phyloP scores from a whole-genome alignment of 2,888 invertebrate species.

The Oegoconia quadripuncta region DNA sequence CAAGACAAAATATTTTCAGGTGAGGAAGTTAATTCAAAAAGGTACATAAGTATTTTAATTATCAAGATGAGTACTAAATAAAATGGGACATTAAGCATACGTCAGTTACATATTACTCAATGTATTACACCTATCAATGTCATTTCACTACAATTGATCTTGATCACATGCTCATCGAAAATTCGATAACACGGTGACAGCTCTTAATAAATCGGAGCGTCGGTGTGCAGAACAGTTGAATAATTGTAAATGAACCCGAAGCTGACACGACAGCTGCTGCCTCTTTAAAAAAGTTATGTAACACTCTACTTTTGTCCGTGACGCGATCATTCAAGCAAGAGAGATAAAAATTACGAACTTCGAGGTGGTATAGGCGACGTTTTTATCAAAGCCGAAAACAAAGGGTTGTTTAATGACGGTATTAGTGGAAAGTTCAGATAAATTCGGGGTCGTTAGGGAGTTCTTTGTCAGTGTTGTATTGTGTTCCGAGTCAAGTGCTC shows the following conservation, averaged over 20 bases:
- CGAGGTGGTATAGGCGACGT: constrained; percentile 55
- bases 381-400: constrained; percentile 74
- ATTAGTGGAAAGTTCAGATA: constrained; percentile 76
- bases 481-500: constrained; percentile 57
- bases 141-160: no score
- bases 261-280: not conserved
- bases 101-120: no score
- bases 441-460: constrained; percentile 71
- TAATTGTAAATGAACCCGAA: not conserved
- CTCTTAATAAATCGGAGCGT: no score
- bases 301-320: constrained; percentile 54
- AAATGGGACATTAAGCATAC: no score
- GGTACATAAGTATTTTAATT: no score
- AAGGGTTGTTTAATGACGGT: constrained; percentile 75
- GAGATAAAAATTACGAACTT: constrained; percentile 73
- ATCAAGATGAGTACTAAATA: no score
- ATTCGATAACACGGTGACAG: no score
- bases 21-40: no score
- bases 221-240: not conserved
- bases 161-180: no score
- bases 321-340: constrained; percentile 53
- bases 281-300: constrained; percentile 1
- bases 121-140: no score
- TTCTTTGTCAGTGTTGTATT: constrained; percentile 70
- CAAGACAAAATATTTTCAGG: no score